Evolutionary conservation across 2,797 vertebrate genomes (phyloP).

Genomic region (Mormyrus hasselquistii): DNA sequence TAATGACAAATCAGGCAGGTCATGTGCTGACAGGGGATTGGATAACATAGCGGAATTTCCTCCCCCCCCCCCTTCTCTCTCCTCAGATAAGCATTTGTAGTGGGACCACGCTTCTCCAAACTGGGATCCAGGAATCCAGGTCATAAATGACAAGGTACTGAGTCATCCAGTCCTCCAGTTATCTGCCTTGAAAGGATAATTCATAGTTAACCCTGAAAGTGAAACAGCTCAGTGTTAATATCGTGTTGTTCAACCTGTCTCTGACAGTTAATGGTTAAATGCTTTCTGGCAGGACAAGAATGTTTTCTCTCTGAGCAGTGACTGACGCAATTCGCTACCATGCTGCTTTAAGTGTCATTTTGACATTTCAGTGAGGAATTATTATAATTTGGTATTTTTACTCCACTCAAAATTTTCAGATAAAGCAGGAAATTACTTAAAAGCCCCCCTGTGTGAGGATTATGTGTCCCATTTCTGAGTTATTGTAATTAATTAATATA

Average conservation of each 20-base stretch:
- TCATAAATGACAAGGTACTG: constrained; percentile 65
- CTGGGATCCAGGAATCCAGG: constrained; percentile 49
- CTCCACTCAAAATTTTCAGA: neutral
- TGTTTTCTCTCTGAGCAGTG: neutral
- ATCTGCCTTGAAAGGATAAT: neutral
- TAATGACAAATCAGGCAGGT: neutral
- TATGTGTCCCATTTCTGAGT: neutral
- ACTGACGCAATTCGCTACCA: neutral
- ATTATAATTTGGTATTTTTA: neutral
- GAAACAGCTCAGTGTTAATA: neutral
- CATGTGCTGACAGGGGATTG: neutral
- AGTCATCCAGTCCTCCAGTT: neutral
- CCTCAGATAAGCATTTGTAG: constrained; percentile 42
- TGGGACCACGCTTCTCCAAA: constrained; percentile 41
- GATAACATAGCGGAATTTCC: neutral
- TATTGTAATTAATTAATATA: constrained; percentile 10
- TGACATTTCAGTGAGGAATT: neutral
- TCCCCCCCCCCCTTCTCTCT: constrained; percentile 7
- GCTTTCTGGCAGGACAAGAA: neutral
- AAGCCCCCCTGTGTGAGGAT: neutral
- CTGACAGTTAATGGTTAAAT: neutral
- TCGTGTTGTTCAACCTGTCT: neutral
- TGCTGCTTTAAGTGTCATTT: neutral
- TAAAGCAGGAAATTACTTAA: neutral
- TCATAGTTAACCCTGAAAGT: neutral